These are phyloP conservation scores for Naja naja DNA, from an alignment of 2,113 vertebrate species.

Conservation along the genomic window DNA sequence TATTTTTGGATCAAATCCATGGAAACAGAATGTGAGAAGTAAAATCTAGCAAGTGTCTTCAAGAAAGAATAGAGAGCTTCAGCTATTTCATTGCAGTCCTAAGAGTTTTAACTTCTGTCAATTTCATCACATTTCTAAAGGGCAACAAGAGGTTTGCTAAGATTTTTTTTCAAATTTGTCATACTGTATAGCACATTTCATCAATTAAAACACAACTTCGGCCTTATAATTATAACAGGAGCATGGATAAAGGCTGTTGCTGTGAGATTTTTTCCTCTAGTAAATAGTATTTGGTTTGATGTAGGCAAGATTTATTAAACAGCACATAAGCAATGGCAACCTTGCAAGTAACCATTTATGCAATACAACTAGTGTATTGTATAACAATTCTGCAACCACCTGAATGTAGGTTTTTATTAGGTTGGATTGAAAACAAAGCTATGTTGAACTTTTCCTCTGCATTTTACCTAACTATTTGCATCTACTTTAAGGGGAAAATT, in stretches of 20 bases:
- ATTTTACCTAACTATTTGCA: neutral
- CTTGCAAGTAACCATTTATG: slow-evolving; percentile 55
- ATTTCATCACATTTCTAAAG: slow-evolving; percentile 74
- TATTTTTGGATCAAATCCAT: slow-evolving; percentile 75
- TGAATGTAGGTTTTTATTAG: neutral
- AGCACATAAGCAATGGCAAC: slow-evolving; percentile 58
- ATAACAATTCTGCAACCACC: slow-evolving; percentile 31
- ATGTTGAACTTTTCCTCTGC: neutral
- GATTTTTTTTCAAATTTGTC: slow-evolving; percentile 66
- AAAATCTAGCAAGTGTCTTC: slow-evolving; percentile 76
- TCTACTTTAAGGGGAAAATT: neutral
- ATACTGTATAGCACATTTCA: slow-evolving; percentile 73
- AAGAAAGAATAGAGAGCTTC: slow-evolving; percentile 74
- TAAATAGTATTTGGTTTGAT: slow-evolving; percentile 65
- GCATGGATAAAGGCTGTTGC: slow-evolving; percentile 70
- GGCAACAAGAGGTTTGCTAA: slow-evolving; percentile 68
- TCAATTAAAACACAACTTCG: slow-evolving; percentile 75
- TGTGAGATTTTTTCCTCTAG: slow-evolving; percentile 48
- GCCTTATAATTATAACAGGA: slow-evolving; percentile 74
- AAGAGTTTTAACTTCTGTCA: slow-evolving; percentile 74
- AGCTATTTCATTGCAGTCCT: slow-evolving; percentile 71
- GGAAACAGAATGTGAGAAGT: slow-evolving; percentile 77
- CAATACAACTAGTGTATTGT: slow-evolving; percentile 41
- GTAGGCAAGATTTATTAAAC: slow-evolving; percentile 56
- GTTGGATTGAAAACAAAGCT: neutral